These are phyloP conservation scores for Aramus guarauna DNA, from an alignment of 2,113 vertebrate genomes.

Conservation along the genomic window DNA sequence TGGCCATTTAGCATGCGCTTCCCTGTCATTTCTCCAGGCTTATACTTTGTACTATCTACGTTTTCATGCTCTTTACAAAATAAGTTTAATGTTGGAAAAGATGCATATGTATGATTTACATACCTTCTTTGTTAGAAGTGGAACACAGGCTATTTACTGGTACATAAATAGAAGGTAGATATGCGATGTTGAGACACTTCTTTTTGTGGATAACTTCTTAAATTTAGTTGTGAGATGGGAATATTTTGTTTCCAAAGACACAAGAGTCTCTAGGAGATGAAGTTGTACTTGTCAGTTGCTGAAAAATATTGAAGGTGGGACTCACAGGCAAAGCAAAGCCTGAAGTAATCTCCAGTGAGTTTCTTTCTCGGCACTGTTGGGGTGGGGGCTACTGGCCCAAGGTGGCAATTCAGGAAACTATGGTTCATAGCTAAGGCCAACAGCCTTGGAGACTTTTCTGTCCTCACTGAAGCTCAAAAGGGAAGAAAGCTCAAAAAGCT, in stretches of 20 bases:
- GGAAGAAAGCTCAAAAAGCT: too few relatives aligned
- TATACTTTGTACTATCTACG: background rate
- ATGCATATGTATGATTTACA: background rate
- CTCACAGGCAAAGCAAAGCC: background rate
- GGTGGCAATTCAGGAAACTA: background rate
- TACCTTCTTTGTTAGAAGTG: background rate
- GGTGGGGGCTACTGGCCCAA: background rate
- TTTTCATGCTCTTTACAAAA: background rate
- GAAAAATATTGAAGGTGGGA: background rate
- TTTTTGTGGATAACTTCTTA: background rate
- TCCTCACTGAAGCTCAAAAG: background rate
- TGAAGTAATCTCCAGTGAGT: background rate
- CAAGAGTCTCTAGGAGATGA: background rate
- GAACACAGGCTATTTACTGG: background rate
- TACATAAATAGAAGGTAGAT: background rate
- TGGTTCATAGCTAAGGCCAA: background rate
- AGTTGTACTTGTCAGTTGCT: background rate
- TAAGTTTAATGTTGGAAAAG: background rate
- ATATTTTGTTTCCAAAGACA: background rate
- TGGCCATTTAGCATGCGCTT: background rate
- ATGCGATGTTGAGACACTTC: background rate
- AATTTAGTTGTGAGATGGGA: background rate
- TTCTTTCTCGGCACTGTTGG: background rate
- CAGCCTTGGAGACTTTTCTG: background rate
- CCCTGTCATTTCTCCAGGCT: background rate